Conservation (phyloP, 2,797 vertebrate species). For the Pangasius krempfi region DNA sequence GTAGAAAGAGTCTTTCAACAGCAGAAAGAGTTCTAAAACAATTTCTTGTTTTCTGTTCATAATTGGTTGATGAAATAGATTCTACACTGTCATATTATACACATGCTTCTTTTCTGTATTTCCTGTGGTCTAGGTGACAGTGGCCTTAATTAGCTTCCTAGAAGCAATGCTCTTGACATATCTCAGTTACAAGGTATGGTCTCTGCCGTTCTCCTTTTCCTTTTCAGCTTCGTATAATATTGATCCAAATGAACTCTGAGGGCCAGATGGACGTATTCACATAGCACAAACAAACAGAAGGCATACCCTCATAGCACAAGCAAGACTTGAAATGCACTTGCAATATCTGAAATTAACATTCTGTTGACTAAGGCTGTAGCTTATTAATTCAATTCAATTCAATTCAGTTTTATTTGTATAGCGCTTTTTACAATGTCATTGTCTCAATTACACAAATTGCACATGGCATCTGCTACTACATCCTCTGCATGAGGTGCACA, state of each 20-base stretch:
- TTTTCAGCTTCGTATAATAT: not conserved
- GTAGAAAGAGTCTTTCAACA: not conserved
- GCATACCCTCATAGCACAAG: not conserved
- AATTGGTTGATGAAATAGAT: not conserved
- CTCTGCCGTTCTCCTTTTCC: not conserved
- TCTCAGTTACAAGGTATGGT: conserved; percentile 85
- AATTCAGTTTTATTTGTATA: no score
- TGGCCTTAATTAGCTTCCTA: conserved; percentile 86
- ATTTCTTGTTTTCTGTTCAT: conserved; percentile 8
- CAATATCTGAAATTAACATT: not conserved
- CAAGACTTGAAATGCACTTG: not conserved
- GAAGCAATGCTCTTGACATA: conserved; percentile 86
- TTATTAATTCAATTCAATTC: no score
- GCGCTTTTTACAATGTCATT: no score
- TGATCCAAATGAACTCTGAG: not conserved
- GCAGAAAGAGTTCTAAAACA: not conserved
- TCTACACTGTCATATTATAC: not conserved
- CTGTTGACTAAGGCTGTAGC: not conserved
- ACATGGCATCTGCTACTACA: not conserved
- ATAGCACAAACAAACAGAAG: not conserved
- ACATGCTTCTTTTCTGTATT: conserved; percentile 34
- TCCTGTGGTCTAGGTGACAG: conserved; percentile 72
- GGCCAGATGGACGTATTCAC: not conserved
- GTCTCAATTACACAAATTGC: not conserved
- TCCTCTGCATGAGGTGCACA: not conserved